Percentiles rank a stretch among this genome's conserved stretches.
Conservation (phyloP, 2,797 vertebrate species). For the Alauda arvensis region DNA sequence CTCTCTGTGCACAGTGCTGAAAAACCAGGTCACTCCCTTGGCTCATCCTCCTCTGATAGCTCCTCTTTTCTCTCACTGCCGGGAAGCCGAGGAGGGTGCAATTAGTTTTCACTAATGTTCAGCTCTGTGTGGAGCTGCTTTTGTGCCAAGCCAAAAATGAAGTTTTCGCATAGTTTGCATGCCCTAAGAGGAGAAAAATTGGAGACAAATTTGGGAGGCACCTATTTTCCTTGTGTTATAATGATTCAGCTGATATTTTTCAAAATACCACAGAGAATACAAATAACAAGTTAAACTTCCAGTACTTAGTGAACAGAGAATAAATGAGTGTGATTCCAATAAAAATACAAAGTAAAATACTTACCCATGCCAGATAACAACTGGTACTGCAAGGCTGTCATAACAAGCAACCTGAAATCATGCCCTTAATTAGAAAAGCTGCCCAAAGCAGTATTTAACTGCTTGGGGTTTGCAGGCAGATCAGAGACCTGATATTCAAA, state of each 20-base stretch:
- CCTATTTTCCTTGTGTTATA: neutral
- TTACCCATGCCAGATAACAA: neutral
- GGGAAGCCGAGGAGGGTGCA: constrained; percentile 2
- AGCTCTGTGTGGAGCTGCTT: neutral
- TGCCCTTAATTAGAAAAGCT: neutral
- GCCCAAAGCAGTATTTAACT: neutral
- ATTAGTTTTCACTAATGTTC: constrained; percentile 40
- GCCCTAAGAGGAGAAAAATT: neutral
- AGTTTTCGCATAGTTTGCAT: constrained; percentile 32
- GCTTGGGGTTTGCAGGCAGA: neutral
- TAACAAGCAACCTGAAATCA: neutral
- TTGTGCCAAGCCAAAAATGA: neutral
- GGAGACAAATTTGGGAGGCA: neutral
- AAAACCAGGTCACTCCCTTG: constrained; percentile 58
- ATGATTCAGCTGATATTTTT: constrained; percentile 24
- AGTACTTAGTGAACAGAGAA: neutral
- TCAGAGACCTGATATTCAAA: neutral
- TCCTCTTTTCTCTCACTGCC: constrained; percentile 19
- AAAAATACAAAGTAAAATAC: constrained; percentile 1
- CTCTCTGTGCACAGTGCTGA: neutral
- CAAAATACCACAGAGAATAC: constrained; percentile 9
- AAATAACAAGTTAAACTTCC: constrained; percentile 11
- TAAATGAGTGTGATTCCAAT: neutral
- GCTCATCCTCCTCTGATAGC: constrained; percentile 46
- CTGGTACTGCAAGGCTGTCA: neutral